Evolutionary conservation across 2,888 invertebrate species (phyloP).

Genomic region (Tetragonisca angustula): DNA sequence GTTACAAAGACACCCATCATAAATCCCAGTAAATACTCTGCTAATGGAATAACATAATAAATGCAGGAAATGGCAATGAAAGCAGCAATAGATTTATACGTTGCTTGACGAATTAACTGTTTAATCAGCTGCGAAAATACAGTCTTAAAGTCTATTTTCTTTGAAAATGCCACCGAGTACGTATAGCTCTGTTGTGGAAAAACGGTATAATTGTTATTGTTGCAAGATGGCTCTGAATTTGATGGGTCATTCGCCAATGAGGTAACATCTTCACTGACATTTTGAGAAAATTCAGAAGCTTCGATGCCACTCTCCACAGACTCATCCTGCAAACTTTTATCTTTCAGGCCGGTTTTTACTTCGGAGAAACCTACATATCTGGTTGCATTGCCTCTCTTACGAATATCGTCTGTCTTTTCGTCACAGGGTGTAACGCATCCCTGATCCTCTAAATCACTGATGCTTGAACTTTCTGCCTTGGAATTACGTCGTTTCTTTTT

Average conservation of each 20-base stretch:
- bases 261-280: constrained; percentile 26
- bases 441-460: constrained; percentile 88
- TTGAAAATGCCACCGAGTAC: neutral
- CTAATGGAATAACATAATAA: constrained; percentile 74
- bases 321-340: constrained; percentile 78
- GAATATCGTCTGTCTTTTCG: constrained; percentile 70
- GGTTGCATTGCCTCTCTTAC: constrained; percentile 69
- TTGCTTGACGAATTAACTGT: constrained; percentile 66
- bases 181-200: neutral
- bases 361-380: constrained; percentile 84
- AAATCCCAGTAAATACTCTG: constrained; percentile 77
- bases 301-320: constrained; percentile 82
- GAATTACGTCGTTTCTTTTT: constrained; percentile 84
- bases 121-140: constrained; percentile 70
- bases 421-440: constrained; percentile 78
- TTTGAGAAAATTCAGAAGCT: constrained; percentile 83
- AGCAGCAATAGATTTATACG: constrained; percentile 32
- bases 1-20: constrained; percentile 76
- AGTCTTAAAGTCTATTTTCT: constrained; percentile 27
- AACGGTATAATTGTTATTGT: neutral
- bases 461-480: constrained; percentile 87
- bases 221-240: neutral
- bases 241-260: neutral
- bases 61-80: constrained; percentile 64
- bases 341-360: constrained; percentile 81